Percentiles rank a stretch among this genome's conserved stretches.
These are phyloP conservation scores for Xenopus borealis DNA, from an alignment of 2,113 vertebrate species.

Conservation along the genomic window DNA sequence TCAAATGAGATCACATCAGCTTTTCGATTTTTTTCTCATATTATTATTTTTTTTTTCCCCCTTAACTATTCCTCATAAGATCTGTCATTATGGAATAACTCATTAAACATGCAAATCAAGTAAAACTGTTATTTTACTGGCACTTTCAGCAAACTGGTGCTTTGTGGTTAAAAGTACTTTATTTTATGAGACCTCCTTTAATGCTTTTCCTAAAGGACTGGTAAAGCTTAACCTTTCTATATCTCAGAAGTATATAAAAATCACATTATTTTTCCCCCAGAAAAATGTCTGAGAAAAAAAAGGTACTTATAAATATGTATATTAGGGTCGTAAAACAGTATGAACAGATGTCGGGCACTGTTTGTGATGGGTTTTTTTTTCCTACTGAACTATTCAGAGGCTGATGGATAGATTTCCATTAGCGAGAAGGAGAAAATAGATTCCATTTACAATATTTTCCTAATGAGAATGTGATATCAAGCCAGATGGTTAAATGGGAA, in stretches of 20 bases:
- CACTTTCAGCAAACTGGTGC: not conserved
- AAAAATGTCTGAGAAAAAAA: constrained; percentile 2
- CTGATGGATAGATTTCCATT: constrained; percentile 37
- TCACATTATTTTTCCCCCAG: not conserved
- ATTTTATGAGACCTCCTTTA: constrained; percentile 8
- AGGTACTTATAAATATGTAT: constrained; percentile 38
- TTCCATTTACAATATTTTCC: constrained; percentile 35
- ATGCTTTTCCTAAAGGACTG: not conserved
- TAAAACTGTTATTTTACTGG: not conserved
- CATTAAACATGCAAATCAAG: constrained; percentile 6
- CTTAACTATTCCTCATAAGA: constrained; percentile 1
- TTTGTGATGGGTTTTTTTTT: constrained; percentile 21
- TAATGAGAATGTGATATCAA: constrained; percentile 35
- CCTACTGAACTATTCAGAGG: constrained; percentile 16
- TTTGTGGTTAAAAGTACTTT: not conserved
- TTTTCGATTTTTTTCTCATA: constrained; percentile 9
- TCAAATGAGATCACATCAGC: constrained; percentile 22
- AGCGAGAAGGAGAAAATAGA: constrained; percentile 10
- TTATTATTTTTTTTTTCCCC: constrained; percentile 15
- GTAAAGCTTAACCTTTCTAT: constrained; percentile 23
- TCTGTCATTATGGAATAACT: constrained; percentile 21
- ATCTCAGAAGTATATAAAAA: not conserved
- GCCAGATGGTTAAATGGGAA: constrained; percentile 27
- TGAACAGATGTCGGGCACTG: constrained; percentile 36
- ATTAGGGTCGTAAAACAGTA: constrained; percentile 43